Evolutionary conservation across 2,888 invertebrate genomes (phyloP), one percentile per base, ranked within the genome.

Genomic region (Choreutis nemorana): DNA sequence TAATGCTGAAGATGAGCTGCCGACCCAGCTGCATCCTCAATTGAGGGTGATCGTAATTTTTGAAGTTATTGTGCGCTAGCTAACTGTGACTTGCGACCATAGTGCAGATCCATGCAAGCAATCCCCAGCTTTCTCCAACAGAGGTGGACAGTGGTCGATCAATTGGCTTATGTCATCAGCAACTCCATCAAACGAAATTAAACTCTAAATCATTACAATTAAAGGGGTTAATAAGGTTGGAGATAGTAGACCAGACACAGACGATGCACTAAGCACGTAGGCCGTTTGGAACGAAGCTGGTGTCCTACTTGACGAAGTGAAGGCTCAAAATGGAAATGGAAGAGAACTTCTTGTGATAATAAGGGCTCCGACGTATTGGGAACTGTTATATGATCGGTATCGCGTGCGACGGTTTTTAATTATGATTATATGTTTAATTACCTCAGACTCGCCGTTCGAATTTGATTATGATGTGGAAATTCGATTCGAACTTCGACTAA

Each of bases 101-200:
- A n/a, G n/a, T n/a, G n/a, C n/a, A n/a, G n/a, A n/a, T n/a, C n/a
- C 54, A 48, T 37, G 41, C 39, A 23, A 49, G 35, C 46, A 36
- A 53, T 53, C 53, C 52, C 44, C 43, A 52, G 63, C 73, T 75
- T 73, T 75, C 73, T 62, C 70, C 51, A 40, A 35, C 39, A 41
- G 39, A 39, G 44, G 43, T 50, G 50, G 50, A 43, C 53, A 45
- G 39, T 44, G 31, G 41, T 44, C 42, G 51, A 60, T 60, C 57
- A 51, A 63, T 60, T 54, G 55, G 52, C 53, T 53, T n/a, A 29
- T 27, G 33, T 33, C 26, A 26, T 23, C 18, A 30, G 13, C 23
- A 23, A 12, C 13, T 24, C 22, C 20, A 29, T 26, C 35, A 39
- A 28, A 20, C 42, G 34, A 57, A 44, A 44, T 37, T 51, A 33